Base-by-base conservation (phyloP, 2,113 vertebrate species). In the Petrocephalus microphthalmus region DNA sequence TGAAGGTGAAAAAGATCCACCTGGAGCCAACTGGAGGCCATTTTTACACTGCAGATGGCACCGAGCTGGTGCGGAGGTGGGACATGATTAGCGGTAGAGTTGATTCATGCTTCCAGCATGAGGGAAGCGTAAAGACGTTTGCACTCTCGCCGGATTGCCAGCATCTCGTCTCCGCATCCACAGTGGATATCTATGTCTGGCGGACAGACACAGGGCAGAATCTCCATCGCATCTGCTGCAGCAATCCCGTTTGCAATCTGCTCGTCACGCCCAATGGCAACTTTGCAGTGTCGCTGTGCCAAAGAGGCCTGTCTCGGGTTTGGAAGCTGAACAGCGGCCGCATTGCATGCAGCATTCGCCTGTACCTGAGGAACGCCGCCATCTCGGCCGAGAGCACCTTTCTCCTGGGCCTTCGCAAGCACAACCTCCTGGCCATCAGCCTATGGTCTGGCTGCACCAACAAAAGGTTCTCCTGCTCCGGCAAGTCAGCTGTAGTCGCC, bases 301-400 rank as follows among this genome's bases (percentile, higher is more conserved):
- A 94, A 3, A 86, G 33, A 7, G 90, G 91, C 0, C 57, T 92
- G 45, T 95, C 96, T 2, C 92, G 88, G 2, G 96, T 96, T 22
- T 97, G 96, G 95, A 96, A 94, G 71, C 88, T 96, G 84, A 60
- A 45, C 5, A 91, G 87, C 0, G 95, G 95, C 29, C 89, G 90
- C 22, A 71, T 93, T 0, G 93, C 96, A 19, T 97, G 96, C 91
- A 93, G 88, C 82, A 94, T 96, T 86, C 90, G 91, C 88, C 74
- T 89, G 22, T 86, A 92, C 82, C 90, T 96, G 4, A 91, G 88
- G 20, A 90, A 93, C 2, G 93, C 95, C 0, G 91, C 92, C 82
- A 93, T 96, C 86, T 94, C 95, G 0, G 89, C 95, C 0, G 95
- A 95, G 88, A 94, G 95, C 91, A 97, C 95, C 15, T 97, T 96